phyloP scores from a whole-genome alignment of 1,140 invertebrate genomes.

The Antheraea pernyi region DNA sequence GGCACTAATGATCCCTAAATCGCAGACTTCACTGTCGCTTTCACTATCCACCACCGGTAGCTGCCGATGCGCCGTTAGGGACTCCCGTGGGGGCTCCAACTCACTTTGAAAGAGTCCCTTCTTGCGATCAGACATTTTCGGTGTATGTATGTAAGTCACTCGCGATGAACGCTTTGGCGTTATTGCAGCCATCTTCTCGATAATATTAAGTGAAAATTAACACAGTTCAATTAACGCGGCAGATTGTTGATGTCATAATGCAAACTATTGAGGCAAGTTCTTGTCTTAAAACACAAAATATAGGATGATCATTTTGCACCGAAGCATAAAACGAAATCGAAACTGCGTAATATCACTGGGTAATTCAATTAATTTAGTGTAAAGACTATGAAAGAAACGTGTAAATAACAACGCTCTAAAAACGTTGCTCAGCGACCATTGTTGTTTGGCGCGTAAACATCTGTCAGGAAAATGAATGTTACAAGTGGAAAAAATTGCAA shows the following conservation, averaged over 20 bases:
- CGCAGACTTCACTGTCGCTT: constrained; percentile 68
- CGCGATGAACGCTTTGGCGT: constrained; percentile 64
- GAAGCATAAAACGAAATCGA: background rate
- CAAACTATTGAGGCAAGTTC: background rate
- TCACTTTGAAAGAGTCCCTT: constrained; percentile 66
- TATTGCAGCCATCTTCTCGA: constrained; percentile 51
- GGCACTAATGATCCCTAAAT: constrained; percentile 70
- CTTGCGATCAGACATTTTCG: constrained; percentile 74
- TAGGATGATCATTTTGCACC: background rate
- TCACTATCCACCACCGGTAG: constrained; percentile 68
- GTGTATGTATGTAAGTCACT: constrained; percentile 59
- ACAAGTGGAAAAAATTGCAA: constrained; percentile 25
- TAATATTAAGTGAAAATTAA: constrained; percentile 7
- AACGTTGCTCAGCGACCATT: constrained; percentile 54
- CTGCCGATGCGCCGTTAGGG: constrained; percentile 57
- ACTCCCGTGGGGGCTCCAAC: constrained; percentile 43
- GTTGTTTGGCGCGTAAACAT: constrained; percentile 77
- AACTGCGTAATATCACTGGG: background rate
- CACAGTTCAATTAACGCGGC: constrained; percentile 11
- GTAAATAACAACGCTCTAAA: constrained; percentile 31
- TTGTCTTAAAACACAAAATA: constrained; percentile 3
- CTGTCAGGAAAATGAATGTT: constrained; percentile 44
- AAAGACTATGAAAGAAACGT: constrained; percentile 25
- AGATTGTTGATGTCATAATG: background rate
- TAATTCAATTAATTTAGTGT: background rate